These are phyloP conservation scores for Paramuricea clavata DNA, from an alignment of 92 coral and sea anemone genomes.

Conservation along the genomic window DNA sequence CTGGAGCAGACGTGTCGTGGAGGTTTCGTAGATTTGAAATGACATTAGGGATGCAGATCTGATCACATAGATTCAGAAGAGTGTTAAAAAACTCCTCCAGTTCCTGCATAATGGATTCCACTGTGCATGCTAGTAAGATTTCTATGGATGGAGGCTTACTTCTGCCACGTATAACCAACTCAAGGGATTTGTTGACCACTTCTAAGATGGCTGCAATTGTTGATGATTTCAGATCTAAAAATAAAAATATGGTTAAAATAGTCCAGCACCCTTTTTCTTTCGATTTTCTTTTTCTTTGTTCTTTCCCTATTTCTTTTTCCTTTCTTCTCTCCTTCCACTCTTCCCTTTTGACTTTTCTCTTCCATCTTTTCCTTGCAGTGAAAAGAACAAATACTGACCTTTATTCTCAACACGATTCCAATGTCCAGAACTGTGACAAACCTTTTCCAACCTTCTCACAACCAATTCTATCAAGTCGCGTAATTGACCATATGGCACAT, in stretches of 20 bases:
- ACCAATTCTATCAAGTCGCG: conserved; percentile 64
- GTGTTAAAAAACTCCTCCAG: conserved; percentile 62
- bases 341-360: neutral
- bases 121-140: conserved; percentile 65
- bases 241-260: neutral
- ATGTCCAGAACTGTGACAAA: conserved; percentile 56
- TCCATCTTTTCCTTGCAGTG: neutral
- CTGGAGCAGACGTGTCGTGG: conserved; percentile 67
- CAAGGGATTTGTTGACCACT: conserved; percentile 67
- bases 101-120: conserved; percentile 33
- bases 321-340: neutral
- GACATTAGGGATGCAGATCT: conserved; percentile 83
- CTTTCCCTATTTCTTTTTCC: neutral
- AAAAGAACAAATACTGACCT: conserved; percentile 15
- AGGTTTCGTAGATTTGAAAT: conserved; percentile 76
- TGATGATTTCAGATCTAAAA: conserved; percentile 27
- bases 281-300: neutral
- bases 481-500: conserved; percentile 61
- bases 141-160: conserved; percentile 70
- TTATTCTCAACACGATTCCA: conserved; percentile 2
- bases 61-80: conserved; percentile 70
- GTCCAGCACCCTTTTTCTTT: neutral
- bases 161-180: conserved; percentile 53
- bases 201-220: conserved; percentile 67
- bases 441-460: conserved; percentile 67